Percentiles rank a stretch among this genome's conserved stretches.
Conservation (phyloP, 2,888 invertebrate genomes). For the Onthophagus sagittarius region DNA sequence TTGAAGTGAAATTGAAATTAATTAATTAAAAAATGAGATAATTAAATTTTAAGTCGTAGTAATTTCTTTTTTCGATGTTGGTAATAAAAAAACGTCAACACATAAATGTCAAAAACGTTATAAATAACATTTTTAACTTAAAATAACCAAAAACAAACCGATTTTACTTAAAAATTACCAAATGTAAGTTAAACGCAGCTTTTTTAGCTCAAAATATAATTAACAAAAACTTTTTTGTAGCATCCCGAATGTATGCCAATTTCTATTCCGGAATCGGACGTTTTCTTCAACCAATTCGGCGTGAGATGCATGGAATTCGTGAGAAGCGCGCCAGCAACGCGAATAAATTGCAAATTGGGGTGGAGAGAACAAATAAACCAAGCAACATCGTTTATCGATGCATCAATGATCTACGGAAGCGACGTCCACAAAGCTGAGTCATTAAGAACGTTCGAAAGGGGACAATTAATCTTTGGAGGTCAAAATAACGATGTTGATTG, state of each 20-base stretch:
- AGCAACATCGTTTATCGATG: slow-evolving; percentile 77
- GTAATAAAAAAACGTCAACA: too few relatives aligned
- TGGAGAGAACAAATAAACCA: slow-evolving; percentile 84
- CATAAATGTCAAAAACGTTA: too few relatives aligned
- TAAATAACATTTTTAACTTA: too few relatives aligned
- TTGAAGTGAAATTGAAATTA: too few relatives aligned
- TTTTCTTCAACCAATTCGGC: slow-evolving; percentile 67
- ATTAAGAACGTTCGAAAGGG: slow-evolving; percentile 71
- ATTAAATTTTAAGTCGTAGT: too few relatives aligned
- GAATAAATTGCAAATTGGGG: slow-evolving; percentile 75
- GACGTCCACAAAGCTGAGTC: slow-evolving; percentile 68
- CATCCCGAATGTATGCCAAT: slow-evolving; percentile 88
- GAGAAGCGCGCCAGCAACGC: slow-evolving; percentile 75
- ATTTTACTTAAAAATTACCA: too few relatives aligned
- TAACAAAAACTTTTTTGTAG: slow-evolving; percentile 52
- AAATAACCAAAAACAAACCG: neutral
- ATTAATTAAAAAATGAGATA: too few relatives aligned
- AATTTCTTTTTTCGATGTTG: too few relatives aligned
- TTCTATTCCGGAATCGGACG: slow-evolving; percentile 66
- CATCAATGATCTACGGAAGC: slow-evolving; percentile 78
- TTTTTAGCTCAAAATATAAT: too few relatives aligned
- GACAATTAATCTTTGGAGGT: slow-evolving; percentile 53
- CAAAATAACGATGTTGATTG: slow-evolving; percentile 69
- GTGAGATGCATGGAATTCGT: slow-evolving; percentile 79
- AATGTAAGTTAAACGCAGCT: too few relatives aligned